A percentile compares a stretch with the other conserved stretches of the same genome.
Conservation (phyloP, 1,140 invertebrate species). For the Drosophila nikananu region DNA sequence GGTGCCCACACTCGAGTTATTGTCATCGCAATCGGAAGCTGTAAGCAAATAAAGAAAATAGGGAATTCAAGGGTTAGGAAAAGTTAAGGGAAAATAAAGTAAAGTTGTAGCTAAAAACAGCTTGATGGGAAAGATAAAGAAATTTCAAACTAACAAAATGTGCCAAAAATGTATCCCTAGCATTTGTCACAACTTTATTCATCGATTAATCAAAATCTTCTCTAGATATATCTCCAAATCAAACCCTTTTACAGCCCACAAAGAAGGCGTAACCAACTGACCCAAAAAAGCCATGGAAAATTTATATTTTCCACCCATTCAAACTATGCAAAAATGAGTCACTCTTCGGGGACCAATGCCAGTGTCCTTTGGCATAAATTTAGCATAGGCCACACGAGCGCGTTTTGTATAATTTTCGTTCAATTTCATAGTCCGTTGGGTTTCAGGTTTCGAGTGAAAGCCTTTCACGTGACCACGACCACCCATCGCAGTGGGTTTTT, state of each 20-base stretch:
- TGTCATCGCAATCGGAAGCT: constrained; percentile 83
- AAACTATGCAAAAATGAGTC: constrained; percentile 48
- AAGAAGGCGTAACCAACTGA: constrained; percentile 26
- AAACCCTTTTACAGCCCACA: background rate
- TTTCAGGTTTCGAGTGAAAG: constrained; percentile 64
- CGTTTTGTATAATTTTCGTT: constrained; percentile 80
- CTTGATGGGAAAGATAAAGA: too few species aligned
- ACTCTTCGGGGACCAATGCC: constrained; percentile 16
- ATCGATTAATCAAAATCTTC: constrained; percentile 3
- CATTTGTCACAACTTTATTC: background rate
- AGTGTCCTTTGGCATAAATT: constrained; percentile 76
- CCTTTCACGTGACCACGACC: constrained; percentile 68
- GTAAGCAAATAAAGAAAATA: constrained; percentile 7
- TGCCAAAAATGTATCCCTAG: background rate
- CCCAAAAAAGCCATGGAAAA: constrained; percentile 21
- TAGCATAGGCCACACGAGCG: constrained; percentile 51
- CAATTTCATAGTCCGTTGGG: constrained; percentile 84
- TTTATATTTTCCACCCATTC: background rate
- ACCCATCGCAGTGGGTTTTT: constrained; percentile 51
- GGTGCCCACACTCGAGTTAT: constrained; percentile 79
- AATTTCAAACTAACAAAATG: too few species aligned
- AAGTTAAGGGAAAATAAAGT: background rate
- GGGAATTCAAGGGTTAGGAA: background rate
- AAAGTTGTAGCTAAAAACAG: background rate
- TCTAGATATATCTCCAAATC: background rate